Conservation (phyloP, 2,797 vertebrate genomes). For the Crenuchus spilurus region DNA sequence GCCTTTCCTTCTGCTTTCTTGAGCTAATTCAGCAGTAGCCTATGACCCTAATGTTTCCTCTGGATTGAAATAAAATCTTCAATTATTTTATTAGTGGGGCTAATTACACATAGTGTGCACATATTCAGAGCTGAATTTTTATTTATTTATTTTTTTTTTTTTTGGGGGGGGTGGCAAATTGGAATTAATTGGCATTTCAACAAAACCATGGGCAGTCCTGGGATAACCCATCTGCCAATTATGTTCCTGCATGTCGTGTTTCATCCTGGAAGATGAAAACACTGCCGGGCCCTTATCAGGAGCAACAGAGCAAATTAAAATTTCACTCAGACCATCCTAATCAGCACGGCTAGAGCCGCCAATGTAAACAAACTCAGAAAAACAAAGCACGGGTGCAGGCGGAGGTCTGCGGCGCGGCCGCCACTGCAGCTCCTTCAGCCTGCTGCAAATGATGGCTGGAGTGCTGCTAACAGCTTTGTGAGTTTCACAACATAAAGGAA, state of each 20-base stretch:
- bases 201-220: conserved; percentile 67
- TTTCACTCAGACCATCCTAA: conserved; percentile 76
- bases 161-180: conserved; percentile 58
- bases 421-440: not conserved
- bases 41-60: conserved; percentile 20
- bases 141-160: no score
- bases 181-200: conserved; percentile 73
- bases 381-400: conserved; percentile 54
- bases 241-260: conserved; percentile 67
- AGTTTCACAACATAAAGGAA: not conserved
- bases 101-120: conserved; percentile 61
- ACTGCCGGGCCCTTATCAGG: conserved; percentile 69
- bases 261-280: conserved; percentile 77
- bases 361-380: conserved; percentile 76
- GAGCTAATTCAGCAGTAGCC: conserved; percentile 1
- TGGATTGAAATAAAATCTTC: conserved; percentile 46
- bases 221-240: conserved; percentile 79
- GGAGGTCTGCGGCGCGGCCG: conserved; percentile 19
- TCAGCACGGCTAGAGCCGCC: conserved; percentile 67
- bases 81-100: conserved; percentile 64
- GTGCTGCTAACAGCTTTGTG: conserved; percentile 8
- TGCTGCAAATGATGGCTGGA: conserved; percentile 4
- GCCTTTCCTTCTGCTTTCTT: conserved; percentile 1
- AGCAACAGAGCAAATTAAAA: conserved; percentile 81
- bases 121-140: conserved; percentile 56